Conservation (phyloP, 1,140 invertebrate species). For the Gryon sp. region DNA sequence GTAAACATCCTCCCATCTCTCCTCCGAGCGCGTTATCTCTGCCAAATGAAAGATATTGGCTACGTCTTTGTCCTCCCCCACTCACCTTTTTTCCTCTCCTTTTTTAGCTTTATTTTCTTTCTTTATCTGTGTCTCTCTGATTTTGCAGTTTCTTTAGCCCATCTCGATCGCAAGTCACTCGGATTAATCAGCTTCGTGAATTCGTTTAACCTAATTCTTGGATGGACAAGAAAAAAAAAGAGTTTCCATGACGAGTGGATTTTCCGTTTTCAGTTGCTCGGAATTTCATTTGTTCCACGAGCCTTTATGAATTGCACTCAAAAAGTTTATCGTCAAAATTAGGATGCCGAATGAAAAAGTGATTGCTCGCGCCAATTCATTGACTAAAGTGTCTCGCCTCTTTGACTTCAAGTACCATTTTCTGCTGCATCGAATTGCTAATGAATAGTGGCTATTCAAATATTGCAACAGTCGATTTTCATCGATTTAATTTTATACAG, state of each 20-base stretch:
- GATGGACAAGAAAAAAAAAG: too few relatives aligned
- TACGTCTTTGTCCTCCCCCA: slow-evolving; percentile 28
- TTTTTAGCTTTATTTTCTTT: too few relatives aligned
- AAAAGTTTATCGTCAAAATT: slow-evolving; percentile 27
- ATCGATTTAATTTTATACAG: background rate
- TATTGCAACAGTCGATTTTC: background rate
- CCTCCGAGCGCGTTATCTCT: slow-evolving; percentile 64
- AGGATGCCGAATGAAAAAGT: background rate
- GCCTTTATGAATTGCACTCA: slow-evolving; percentile 42
- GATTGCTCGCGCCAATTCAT: slow-evolving; percentile 4
- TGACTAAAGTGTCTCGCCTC: slow-evolving; percentile 5
- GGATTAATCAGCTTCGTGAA: slow-evolving; percentile 51
- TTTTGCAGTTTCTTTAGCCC: slow-evolving; percentile 15
- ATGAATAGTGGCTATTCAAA: background rate
- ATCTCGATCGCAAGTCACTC: slow-evolving; percentile 48
- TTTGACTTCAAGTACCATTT: slow-evolving; percentile 8
- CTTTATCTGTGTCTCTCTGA: too few relatives aligned
- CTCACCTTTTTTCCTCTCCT: background rate
- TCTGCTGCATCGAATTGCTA: slow-evolving; percentile 9
- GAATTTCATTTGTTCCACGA: slow-evolving; percentile 25
- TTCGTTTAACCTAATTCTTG: slow-evolving; percentile 45
- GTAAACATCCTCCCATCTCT: slow-evolving; percentile 70
- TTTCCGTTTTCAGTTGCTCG: background rate
- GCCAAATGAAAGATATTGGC: slow-evolving; percentile 70
- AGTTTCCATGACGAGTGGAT: slow-evolving; percentile 1